These are phyloP conservation scores for Drosophila sechellia DNA, from an alignment of 1,140 invertebrate genomes.

Conservation along the genomic window DNA sequence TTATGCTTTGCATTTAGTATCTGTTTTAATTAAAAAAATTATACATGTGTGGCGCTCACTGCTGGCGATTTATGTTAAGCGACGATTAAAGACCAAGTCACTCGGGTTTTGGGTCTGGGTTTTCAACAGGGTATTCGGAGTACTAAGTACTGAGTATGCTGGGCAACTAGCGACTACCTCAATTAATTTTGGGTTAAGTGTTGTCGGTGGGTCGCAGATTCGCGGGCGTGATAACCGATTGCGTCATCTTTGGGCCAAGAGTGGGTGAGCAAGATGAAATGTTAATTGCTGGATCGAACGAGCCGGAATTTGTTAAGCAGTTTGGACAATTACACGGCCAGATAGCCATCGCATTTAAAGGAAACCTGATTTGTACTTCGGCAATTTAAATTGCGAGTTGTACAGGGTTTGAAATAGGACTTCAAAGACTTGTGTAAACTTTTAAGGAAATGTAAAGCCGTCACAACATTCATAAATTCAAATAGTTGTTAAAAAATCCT, in stretches of 20 bases:
- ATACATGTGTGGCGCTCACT: slow-evolving; percentile 56
- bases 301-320: slow-evolving; percentile 36
- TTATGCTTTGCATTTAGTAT: slow-evolving; percentile 57
- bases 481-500: too few species aligned
- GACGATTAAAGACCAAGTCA: slow-evolving; percentile 60
- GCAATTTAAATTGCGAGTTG: background rate
- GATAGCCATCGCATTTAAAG: slow-evolving; percentile 28
- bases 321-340: slow-evolving; percentile 18
- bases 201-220: slow-evolving; percentile 44
- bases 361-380: slow-evolving; percentile 3
- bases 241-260: slow-evolving; percentile 49
- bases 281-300: slow-evolving; percentile 48
- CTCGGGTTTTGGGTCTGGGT: slow-evolving; percentile 1
- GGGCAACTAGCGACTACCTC: slow-evolving; percentile 32
- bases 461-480: too few species aligned
- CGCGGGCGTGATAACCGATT: slow-evolving; percentile 62
- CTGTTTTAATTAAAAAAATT: slow-evolving; percentile 69
- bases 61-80: slow-evolving; percentile 74
- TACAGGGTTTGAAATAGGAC: background rate
- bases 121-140: slow-evolving; percentile 15
- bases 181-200: slow-evolving; percentile 75
- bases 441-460: too few species aligned
- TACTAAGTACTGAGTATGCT: slow-evolving; percentile 2
- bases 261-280: slow-evolving; percentile 12
- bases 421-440: background rate